A percentile compares a stretch with the other conserved stretches of the same genome.
Evolutionary conservation across 2,888 invertebrate genomes (phyloP).

Genomic region (Junonia oenone): DNA sequence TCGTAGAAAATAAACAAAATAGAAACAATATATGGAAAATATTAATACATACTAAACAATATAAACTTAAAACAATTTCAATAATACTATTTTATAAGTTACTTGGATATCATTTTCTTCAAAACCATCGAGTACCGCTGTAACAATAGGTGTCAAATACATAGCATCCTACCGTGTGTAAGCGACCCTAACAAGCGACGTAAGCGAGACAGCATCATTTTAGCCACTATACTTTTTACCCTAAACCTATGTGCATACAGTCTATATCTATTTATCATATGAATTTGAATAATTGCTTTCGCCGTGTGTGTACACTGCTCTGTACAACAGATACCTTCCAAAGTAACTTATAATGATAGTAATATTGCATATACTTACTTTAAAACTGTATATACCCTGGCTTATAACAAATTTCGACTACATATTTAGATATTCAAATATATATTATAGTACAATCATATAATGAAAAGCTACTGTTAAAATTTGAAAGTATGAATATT

Average conservation of each 20-base stretch:
- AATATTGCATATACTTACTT: constrained; percentile 2
- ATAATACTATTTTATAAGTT: background rate
- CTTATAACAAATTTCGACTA: constrained; percentile 8
- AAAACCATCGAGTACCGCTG: background rate
- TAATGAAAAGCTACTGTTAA: constrained; percentile 19
- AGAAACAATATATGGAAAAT: background rate
- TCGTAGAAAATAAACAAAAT: background rate
- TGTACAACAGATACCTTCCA: background rate
- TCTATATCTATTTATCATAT: background rate
- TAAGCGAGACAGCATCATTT: background rate
- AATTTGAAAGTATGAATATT: background rate
- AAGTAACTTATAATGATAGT: background rate
- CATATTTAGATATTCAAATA: constrained; percentile 5
- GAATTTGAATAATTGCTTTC: background rate
- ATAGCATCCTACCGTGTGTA: background rate
- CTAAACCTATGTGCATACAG: background rate
- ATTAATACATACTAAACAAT: background rate
- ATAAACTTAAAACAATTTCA: background rate
- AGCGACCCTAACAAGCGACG: background rate
- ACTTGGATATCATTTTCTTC: background rate
- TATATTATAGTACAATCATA: background rate
- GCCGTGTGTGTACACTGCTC: background rate
- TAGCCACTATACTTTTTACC: background rate
- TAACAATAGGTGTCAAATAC: background rate
- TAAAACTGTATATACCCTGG: constrained; percentile 16